These are phyloP conservation scores for Euura saliciscinereae DNA, from an alignment of 1,140 invertebrate genomes.

Conservation along the genomic window DNA sequence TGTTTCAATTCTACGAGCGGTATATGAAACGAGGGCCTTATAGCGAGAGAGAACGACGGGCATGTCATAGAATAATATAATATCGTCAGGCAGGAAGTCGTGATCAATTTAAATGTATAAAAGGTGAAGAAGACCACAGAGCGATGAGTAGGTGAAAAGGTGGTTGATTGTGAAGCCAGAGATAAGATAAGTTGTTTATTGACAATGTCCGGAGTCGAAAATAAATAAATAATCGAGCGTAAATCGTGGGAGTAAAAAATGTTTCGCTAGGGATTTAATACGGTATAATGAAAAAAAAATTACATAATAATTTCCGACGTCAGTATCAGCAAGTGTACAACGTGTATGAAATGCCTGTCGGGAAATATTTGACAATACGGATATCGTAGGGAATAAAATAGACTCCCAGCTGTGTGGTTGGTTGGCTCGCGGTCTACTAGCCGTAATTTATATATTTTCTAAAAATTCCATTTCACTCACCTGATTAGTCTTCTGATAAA, in stretches of 20 bases:
- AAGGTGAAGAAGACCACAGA: background rate
- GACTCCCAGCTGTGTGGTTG: background rate
- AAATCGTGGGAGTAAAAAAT: background rate
- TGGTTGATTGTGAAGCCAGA: too few species aligned
- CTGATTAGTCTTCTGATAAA: background rate
- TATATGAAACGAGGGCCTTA: too few species aligned
- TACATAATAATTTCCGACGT: background rate
- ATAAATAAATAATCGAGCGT: background rate
- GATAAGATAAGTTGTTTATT: background rate
- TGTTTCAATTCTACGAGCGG: background rate
- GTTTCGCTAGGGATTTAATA: background rate
- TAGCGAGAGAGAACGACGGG: background rate
- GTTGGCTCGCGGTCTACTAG: too few species aligned
- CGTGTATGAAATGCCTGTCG: background rate
- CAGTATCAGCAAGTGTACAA: background rate
- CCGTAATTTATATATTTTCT: too few species aligned
- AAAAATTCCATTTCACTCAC: background rate
- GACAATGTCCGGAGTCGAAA: background rate
- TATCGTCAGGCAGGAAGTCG: background rate
- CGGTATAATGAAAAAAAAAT: background rate
- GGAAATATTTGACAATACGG: background rate
- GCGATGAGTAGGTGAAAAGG: too few species aligned
- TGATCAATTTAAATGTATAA: background rate
- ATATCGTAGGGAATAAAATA: background rate
- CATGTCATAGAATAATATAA: background rate